Evolutionary conservation across 2,888 invertebrate genomes (phyloP), one percentile per base, ranked within the genome.

Genomic region (Drosophila greeni): DNA sequence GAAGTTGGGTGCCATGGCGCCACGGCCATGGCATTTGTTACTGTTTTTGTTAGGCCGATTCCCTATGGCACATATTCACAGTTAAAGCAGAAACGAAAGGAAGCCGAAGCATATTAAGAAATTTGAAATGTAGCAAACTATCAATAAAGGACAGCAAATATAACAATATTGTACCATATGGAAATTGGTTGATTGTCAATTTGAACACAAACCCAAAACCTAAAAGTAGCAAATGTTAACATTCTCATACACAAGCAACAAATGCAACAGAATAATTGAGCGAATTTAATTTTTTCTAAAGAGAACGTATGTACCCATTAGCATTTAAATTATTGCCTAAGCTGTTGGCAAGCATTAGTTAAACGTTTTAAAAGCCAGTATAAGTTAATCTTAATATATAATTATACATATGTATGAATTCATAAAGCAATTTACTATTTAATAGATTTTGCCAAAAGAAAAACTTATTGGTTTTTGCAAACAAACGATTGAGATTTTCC

Each of bases 381-480:
- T 78, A 71, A 65, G 53, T 72, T 66, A 64, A 49, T 36, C 39
- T 39, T 65, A 62, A 54, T 33, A 39, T 42, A 47, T 55, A 56
- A 58, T 66, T 42, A 47, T 55, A 58, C 55, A 67, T 55, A 47
- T 33, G 31, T 39, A 47, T 57, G 59, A 66, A 69, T 68, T 76
- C 59, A 73, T 64, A 72, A 84, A 84, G 84, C 77, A 84, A 79
- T 83, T 84, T 72, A 79, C 77, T 81, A 83, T 79, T 66, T 72
- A 75, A 79, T 79, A 84, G 78, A 82, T 56, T 68, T 77, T 73
- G 67, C 72, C 65, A 70, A 47, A 31, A n/a, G 3, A 18, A 48
- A 62, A 49, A 59, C 53, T 60, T 57, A 68, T 66, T 76, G 56
- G 64, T 69, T 67, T 72, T 67, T 56, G 48, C 57, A 60, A 77